phyloP scores from a whole-genome alignment of 1,140 invertebrate species.

The Charaxes varanes region DNA sequence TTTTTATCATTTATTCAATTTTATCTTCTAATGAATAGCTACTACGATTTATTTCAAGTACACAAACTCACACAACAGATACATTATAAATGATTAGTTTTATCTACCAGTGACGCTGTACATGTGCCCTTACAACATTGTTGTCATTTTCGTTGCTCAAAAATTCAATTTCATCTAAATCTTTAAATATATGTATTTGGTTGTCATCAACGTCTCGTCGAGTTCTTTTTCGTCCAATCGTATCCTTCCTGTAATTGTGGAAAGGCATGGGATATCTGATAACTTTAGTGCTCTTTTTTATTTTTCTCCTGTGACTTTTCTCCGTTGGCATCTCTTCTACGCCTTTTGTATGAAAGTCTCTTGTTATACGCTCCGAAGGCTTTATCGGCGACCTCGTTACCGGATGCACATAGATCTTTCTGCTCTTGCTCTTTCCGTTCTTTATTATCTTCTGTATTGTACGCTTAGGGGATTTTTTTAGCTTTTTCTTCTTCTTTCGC shows the following conservation, averaged over 20 bases:
- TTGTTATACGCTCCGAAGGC: conserved; percentile 15
- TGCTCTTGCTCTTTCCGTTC: conserved; percentile 37
- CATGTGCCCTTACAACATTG: conserved; percentile 38
- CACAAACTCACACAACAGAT: too few species aligned
- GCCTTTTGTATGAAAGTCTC: conserved; percentile 12
- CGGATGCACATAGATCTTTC: conserved; percentile 32
- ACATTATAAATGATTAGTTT: too few species aligned
- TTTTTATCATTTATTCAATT: too few species aligned
- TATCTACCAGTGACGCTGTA: conserved; percentile 46
- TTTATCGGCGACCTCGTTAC: conserved; percentile 26
- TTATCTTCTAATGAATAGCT: too few species aligned
- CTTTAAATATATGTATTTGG: conserved; percentile 40
- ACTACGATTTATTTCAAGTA: too few species aligned
- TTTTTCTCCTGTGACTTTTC: conserved; percentile 30
- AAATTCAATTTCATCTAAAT: conserved; percentile 56
- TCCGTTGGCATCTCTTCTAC: conserved; percentile 29
- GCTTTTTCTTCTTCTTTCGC: conserved; percentile 31
- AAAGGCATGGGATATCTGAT: conserved; percentile 50
- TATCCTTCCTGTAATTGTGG: conserved; percentile 31
- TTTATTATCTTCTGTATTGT: conserved; percentile 64
- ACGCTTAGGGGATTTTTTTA: conserved; percentile 48
- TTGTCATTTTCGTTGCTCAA: conserved; percentile 38
- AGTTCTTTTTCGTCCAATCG: conserved; percentile 25
- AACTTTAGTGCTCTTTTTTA: conserved; percentile 35
- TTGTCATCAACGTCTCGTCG: conserved; percentile 36